Evolutionary conservation across 2,113 vertebrate species (phyloP).

Genomic region (Saimiri boliviensis): DNA sequence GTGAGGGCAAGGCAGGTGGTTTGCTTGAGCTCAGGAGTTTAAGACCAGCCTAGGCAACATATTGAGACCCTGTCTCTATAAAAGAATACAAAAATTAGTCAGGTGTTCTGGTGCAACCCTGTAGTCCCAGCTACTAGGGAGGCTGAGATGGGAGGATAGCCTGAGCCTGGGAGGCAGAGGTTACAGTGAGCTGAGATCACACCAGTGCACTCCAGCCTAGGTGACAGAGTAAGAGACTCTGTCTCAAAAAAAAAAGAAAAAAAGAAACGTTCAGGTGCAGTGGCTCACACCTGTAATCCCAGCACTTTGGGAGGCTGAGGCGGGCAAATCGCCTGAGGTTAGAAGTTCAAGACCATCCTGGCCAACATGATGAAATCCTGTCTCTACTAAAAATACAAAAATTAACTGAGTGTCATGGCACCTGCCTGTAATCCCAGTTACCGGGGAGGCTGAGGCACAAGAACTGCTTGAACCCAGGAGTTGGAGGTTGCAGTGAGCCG

Average conservation of each 20-base stretch:
- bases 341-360: not conserved
- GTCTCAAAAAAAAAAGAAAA: too few species aligned
- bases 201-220: not conserved
- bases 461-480: not conserved
- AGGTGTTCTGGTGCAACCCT: not conserved
- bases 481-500: not conserved
- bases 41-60: too few species aligned
- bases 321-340: not conserved
- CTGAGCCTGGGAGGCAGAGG: not conserved
- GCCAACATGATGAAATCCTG: not conserved
- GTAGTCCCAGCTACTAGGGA: not conserved
- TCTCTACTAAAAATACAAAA: not conserved
- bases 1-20: too few species aligned
- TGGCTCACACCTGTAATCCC: not conserved
- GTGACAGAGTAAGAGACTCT: too few species aligned
- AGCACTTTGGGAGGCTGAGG: not conserved
- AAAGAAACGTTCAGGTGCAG: too few species aligned
- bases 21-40: too few species aligned
- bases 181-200: not conserved
- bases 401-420: not conserved
- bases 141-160: not conserved
- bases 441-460: not conserved
- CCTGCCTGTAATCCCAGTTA: not conserved
- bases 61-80: not conserved
- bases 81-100: not conserved